phyloP scores from a whole-genome alignment of 2,113 vertebrate genomes.

The Phrynosoma blainvillii region DNA sequence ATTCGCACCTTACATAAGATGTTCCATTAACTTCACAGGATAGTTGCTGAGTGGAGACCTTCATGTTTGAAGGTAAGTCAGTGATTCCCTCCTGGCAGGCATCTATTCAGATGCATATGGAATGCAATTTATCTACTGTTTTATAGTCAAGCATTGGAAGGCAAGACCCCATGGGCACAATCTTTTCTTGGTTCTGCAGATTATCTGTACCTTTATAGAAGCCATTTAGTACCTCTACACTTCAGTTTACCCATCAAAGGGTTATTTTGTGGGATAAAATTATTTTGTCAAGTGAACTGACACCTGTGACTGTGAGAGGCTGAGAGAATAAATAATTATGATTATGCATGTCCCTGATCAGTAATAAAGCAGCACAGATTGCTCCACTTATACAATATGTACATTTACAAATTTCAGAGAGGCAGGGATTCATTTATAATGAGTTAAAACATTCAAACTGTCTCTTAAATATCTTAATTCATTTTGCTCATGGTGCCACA shows the following conservation, averaged over 20 bases:
- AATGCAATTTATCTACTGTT: neutral
- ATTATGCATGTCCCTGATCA: neutral
- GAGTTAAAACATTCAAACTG: neutral
- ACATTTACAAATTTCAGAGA: neutral
- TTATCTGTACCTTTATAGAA: neutral
- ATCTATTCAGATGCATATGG: slow-evolving; percentile 30
- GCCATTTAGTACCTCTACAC: neutral
- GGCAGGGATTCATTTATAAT: slow-evolving; percentile 28
- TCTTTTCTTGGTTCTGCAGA: slow-evolving; percentile 20
- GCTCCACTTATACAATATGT: rapidly evolving
- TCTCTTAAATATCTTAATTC: neutral
- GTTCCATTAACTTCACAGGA: neutral
- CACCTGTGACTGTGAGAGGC: neutral
- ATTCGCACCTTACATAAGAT: slow-evolving; percentile 23
- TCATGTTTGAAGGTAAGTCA: slow-evolving; percentile 54
- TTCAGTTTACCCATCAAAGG: rapidly evolving
- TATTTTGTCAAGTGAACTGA: rapidly evolving
- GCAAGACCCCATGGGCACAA: slow-evolving; percentile 23
- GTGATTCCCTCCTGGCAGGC: slow-evolving; percentile 53
- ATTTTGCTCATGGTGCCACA: slow-evolving; percentile 1
- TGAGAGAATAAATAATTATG: neutral
- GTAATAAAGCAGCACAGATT: rapidly evolving
- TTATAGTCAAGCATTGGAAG: slow-evolving; percentile 52
- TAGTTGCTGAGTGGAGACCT: slow-evolving; percentile 27
- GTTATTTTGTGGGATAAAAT: neutral